Evolutionary conservation across 2,797 vertebrate species (phyloP), one percentile per base, ranked within the genome.

Genomic region (Margarornis squamiger): DNA sequence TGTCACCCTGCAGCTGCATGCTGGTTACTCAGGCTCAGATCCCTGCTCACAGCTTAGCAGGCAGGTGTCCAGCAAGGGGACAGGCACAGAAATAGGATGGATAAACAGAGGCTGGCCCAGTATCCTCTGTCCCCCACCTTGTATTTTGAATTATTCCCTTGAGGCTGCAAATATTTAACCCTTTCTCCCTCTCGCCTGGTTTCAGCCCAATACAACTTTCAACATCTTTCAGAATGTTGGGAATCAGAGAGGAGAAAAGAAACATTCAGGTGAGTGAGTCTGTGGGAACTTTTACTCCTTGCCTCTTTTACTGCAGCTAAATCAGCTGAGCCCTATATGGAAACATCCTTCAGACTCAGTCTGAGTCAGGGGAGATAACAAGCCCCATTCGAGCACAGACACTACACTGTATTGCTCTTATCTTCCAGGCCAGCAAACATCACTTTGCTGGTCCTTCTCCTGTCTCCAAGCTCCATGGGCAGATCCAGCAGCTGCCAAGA

Each of bases 251-350:
- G 8, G 45, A 38, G 41, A 79, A 51, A 24, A 10, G 6, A 61
- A 57, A 38, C 10, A 1, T 45, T 82, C 61, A 49, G 61, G 48
- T 48, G 55, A 86, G 49, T 20, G 52, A 34, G 76, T 82, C 38
- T 20, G 23, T 45, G n/a, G 43, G 48, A 73, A 51, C 39, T 86
- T 88, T 86, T 79, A 61, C 58, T 93, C 41, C 43, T 27, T 29
- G 51, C 34, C 45, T 51, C 26, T 70, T 88, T 86, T 46, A 58
- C 57, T 3, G 3, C 68, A 76, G 62, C 39, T 88, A 38, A 85
- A 89, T 70, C 76, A 83, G 80, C 52, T 36, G 68, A 94, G 55
- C 57, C 66, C 76, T 51, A 10, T 23, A 81, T 29, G 45, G 91
- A 86, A 93, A 71, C 75, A 80, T 65, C 54, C 75, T 93, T 73